These are phyloP conservation scores for Ditylenchus dipsaci DNA, from an alignment of 1,140 invertebrate genomes.

Conservation along the genomic window DNA sequence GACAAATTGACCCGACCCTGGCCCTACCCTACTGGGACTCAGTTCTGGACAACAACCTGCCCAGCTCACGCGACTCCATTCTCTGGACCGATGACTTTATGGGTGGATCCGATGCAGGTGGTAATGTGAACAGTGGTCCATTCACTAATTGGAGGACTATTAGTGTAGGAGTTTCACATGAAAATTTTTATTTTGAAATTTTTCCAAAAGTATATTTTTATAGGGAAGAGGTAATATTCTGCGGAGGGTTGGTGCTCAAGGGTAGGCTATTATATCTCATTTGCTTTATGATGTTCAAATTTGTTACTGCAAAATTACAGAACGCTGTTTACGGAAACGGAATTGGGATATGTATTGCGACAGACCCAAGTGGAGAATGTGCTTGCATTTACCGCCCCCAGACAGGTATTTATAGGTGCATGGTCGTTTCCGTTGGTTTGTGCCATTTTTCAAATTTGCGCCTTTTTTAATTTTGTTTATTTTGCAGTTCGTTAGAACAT, in stretches of 20 bases:
- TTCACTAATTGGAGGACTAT: conserved; percentile 40
- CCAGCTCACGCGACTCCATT: conserved; percentile 38
- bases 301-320: too few species aligned
- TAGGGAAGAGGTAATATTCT: conserved; percentile 35
- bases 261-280: background rate
- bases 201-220: background rate
- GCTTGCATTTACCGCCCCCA: conserved; percentile 38
- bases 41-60: conserved; percentile 33
- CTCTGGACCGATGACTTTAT: conserved; percentile 43
- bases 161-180: conserved; percentile 11
- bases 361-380: conserved; percentile 42
- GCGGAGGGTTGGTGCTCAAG: conserved; percentile 37
- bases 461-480: too few species aligned
- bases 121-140: conserved; percentile 25
- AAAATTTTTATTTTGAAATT: background rate
- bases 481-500: too few species aligned
- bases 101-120: conserved; percentile 50
- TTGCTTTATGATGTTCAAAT: too few species aligned
- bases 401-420: background rate
- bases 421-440: background rate
- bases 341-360: background rate
- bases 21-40: conserved; percentile 43
- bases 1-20: conserved; percentile 35
- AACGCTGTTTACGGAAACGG: conserved; percentile 30
- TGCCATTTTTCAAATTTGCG: background rate